Percentiles rank a stretch among this genome's conserved stretches.
Evolutionary conservation across 2,113 vertebrate species (phyloP).

Genomic region (Hippoglossus stenolepis): DNA sequence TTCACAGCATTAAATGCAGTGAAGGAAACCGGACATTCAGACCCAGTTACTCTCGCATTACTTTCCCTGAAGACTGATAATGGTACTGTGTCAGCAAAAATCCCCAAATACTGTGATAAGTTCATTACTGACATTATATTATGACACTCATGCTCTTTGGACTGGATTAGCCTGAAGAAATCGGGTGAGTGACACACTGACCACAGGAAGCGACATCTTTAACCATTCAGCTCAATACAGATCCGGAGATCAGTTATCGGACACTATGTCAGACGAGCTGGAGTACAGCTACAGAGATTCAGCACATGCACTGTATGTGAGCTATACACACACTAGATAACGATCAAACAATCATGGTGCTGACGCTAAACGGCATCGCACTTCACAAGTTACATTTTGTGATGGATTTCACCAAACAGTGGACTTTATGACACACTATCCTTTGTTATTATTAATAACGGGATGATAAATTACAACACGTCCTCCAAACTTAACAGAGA

Average conservation of each 20-base stretch:
- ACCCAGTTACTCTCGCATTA: not conserved
- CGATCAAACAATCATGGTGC: not conserved
- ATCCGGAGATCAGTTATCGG: conserved; percentile 6
- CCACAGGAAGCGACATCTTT: not conserved
- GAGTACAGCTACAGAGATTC: no score
- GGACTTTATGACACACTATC: not conserved
- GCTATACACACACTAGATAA: not conserved
- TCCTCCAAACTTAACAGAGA: not conserved
- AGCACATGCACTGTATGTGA: not conserved
- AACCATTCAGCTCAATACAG: not conserved
- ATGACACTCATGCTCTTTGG: not conserved
- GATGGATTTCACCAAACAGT: not conserved
- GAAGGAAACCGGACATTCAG: not conserved
- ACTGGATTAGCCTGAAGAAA: conserved; percentile 3
- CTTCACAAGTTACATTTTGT: not conserved
- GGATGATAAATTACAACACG: not conserved
- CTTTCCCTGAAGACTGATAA: not conserved
- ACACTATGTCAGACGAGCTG: not conserved
- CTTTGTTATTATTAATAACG: conserved; percentile 2
- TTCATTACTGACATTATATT: not conserved
- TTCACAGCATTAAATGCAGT: not conserved
- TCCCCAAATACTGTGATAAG: not conserved
- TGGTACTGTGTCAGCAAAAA: not conserved
- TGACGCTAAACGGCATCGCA: no score
- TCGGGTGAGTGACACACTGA: conserved; percentile 20